Conservation (phyloP, 2,888 invertebrate species). For the Phrixothrix hirtus region DNA sequence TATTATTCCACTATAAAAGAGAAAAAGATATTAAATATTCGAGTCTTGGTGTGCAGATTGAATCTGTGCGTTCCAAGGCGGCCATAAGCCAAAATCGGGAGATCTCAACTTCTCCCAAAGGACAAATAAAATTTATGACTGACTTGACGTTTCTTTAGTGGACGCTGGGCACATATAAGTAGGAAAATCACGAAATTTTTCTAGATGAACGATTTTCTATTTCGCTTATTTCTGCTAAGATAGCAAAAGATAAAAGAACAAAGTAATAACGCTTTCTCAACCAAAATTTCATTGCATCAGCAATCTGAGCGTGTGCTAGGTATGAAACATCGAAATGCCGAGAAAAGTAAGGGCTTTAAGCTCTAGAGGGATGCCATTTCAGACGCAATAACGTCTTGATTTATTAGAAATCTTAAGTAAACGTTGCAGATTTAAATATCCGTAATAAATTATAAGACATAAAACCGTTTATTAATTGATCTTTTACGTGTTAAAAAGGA, state of each 20-base stretch:
- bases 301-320: conserved; percentile 35
- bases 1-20: too few species aligned
- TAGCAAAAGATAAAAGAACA: conserved; percentile 20
- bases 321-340: conserved; percentile 34
- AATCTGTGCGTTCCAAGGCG: conserved; percentile 37
- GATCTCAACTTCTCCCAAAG: conserved; percentile 49
- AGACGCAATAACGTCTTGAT: conserved; percentile 16
- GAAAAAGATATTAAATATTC: conserved; percentile 21
- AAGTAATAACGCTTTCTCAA: conserved; percentile 19
- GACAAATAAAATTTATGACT: conserved; percentile 63
- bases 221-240: conserved; percentile 14
- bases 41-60: conserved; percentile 24
- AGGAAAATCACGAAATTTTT: conserved; percentile 24
- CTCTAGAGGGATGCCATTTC: conserved; percentile 36
- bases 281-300: conserved; percentile 34
- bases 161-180: conserved; percentile 43
- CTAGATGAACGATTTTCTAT: conserved; percentile 12
- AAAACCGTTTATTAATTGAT: too few species aligned
- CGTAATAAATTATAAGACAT: too few species aligned
- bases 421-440: background rate
- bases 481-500: background rate
- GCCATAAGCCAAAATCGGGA: conserved; percentile 44
- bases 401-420: conserved; percentile 14
- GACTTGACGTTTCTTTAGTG: conserved; percentile 57
- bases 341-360: conserved; percentile 35